Evolutionary conservation across 53 echinoderm and acorn worm species (phyloP).

Genomic region (Holothuria scabra): DNA sequence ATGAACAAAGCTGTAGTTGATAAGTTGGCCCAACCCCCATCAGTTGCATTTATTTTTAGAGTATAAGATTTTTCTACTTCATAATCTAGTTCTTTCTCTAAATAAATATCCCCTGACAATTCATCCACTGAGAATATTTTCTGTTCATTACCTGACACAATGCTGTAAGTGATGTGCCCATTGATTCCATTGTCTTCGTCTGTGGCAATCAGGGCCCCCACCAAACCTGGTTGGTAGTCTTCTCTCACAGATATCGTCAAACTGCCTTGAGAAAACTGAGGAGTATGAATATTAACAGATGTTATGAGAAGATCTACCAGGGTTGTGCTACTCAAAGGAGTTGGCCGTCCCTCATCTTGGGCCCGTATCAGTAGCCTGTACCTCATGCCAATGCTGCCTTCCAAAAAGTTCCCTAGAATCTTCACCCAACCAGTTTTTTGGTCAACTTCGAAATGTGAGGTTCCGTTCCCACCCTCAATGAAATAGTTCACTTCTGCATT

Average conservation of each 20-base stretch:
- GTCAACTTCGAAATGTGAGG: conserved; percentile 77
- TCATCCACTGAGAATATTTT: conserved; percentile 72
- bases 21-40: conserved; percentile 66
- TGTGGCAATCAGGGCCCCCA: conserved; percentile 61
- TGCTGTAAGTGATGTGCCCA: conserved; percentile 77
- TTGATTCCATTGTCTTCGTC: conserved; percentile 86
- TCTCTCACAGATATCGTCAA: conserved; percentile 66
- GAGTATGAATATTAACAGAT: conserved; percentile 67
- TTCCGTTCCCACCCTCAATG: conserved; percentile 85
- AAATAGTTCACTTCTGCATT: conserved; percentile 84
- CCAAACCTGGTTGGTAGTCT: conserved; percentile 57
- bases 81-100: conserved; percentile 74
- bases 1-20: conserved; percentile 54
- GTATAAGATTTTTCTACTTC: conserved; percentile 67
- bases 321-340: conserved; percentile 52
- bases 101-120: conserved; percentile 62
- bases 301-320: conserved; percentile 73
- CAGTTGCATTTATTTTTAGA: conserved; percentile 71
- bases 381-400: conserved; percentile 60
- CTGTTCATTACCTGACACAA: conserved; percentile 64
- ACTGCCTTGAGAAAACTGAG: conserved; percentile 59
- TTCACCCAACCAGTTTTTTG: conserved; percentile 77
- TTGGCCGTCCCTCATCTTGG: conserved; percentile 65
- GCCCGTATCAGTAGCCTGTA: conserved; percentile 77
- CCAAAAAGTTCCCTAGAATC: conserved; percentile 52